phyloP scores from a whole-genome alignment of 2,113 vertebrate genomes.

The Cyprinodon tularosa region DNA sequence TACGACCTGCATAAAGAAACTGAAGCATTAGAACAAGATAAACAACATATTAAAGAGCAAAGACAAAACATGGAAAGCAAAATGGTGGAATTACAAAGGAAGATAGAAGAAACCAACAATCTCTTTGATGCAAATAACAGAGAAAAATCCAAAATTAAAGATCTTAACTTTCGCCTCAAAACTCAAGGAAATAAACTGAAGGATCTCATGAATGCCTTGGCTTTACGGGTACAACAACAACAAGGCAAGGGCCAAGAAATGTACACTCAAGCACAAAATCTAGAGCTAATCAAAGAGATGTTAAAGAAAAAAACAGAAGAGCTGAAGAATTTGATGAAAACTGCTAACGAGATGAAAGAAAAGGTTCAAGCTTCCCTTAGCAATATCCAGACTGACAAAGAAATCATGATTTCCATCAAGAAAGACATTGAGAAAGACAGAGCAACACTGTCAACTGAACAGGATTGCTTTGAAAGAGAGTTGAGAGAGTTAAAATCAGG shows the following conservation, averaged over 20 bases:
- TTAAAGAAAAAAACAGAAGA: not conserved
- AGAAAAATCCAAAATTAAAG: no score
- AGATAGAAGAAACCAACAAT: not conserved
- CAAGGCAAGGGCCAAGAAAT: not conserved
- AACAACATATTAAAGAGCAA: slow-evolving; percentile 41
- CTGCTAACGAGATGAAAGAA: not conserved
- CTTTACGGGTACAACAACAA: not conserved
- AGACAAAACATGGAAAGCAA: slow-evolving; percentile 39
- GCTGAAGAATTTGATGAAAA: not conserved
- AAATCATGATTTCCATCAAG: not conserved
- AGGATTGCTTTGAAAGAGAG: not conserved
- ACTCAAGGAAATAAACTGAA: no score
- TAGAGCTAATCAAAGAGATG: not conserved
- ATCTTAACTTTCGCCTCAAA: no score
- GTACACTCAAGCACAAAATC: not conserved
- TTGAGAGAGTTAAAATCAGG: not conserved
- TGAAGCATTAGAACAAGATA: not conserved
- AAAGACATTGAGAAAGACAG: not conserved
- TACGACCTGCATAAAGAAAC: no score
- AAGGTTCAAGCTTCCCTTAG: not conserved
- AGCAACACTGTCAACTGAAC: no score
- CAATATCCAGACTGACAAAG: not conserved
- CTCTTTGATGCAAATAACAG: no score
- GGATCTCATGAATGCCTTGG: no score
- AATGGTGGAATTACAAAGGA: not conserved